These are phyloP conservation scores for Lasius fuliginosus DNA, from an alignment of 2,888 invertebrate species.

Conservation along the genomic window DNA sequence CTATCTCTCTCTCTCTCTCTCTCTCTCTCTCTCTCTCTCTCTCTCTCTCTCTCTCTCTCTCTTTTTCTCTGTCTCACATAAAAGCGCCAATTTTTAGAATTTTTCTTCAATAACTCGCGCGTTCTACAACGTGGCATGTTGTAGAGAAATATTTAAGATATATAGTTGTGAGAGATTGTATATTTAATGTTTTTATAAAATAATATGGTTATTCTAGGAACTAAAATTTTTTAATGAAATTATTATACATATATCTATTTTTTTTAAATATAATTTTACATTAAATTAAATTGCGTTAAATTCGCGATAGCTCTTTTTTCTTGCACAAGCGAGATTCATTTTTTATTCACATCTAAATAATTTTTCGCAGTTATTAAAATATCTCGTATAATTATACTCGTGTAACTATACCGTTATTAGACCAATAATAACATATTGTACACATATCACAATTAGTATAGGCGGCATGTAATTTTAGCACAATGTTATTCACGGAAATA, in stretches of 20 bases:
- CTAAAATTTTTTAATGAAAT: not conserved
- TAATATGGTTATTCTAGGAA: not conserved
- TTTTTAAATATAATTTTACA: not conserved
- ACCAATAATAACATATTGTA: not conserved
- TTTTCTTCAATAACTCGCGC: not conserved
- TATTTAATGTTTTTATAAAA: not conserved
- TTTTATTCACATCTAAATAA: not conserved
- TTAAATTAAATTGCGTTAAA: not conserved
- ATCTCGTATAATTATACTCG: not conserved
- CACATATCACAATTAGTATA: not conserved
- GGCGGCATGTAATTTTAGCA: not conserved
- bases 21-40: not conserved
- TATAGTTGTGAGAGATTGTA: not conserved
- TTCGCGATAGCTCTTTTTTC: not conserved
- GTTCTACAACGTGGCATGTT: not conserved
- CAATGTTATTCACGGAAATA: not conserved
- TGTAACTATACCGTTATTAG: not conserved
- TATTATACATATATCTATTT: not conserved
- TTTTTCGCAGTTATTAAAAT: not conserved
- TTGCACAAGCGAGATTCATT: not conserved
- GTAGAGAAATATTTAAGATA: constrained; percentile 8
- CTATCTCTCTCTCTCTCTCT: not conserved
- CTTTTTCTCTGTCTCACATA: not conserved
- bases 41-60: not conserved
- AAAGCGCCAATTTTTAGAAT: constrained; percentile 4